Base-by-base conservation (phyloP, 92 coral and sea anemone genomes). In the Palythoa grandis region DNA sequence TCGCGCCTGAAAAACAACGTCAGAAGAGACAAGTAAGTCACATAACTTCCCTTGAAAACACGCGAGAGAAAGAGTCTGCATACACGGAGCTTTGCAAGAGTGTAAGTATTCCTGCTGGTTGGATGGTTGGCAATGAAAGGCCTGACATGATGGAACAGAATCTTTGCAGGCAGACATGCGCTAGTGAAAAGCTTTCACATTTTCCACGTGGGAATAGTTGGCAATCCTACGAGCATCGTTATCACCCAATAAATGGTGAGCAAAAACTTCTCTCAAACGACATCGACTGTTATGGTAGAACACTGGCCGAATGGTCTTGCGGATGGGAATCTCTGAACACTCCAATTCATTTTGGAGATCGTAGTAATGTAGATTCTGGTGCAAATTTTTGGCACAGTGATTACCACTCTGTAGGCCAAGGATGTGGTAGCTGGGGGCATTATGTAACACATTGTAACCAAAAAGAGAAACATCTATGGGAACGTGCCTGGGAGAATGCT, bases 401-500 rank as follows among this genome's bases (percentile, higher is more conserved):
- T 15, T 35, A 19, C 17, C 12, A 57, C 83, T 13, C 57, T 22
- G 47, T 47, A 10, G 17, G 24, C 16, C 47, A 69, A 52, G 39
- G 22, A 22, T 50, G 3, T 11, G 25, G 13, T 15, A 65, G 20
- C 29, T 38, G 70, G 53, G 8, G 48, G 37, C 83, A 14, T 52
- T 29, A 37, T 50, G 48, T 72, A 50, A 56, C 50, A 58, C 78
- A 74, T 69, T 72, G 53, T 54, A 39, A 48, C 16, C 70, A 72
- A 47, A 61, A 65, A 67, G 71, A 88, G 15, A 73, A 78, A 50
- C 67, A 52, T n/a, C 50, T 80, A 11, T 95, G 98, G 98, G 86
- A 72, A 52, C 65, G 68, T 19, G 87, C 88, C 43, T 95, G 98
- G 98, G 76, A 82, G 82, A 87, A 79, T 15, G 93, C 94, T 16